A percentile compares a stretch with the other conserved stretches of the same genome.
Evolutionary conservation across 2,888 invertebrate species (phyloP).

Genomic region (Meiosimyza platycephala): DNA sequence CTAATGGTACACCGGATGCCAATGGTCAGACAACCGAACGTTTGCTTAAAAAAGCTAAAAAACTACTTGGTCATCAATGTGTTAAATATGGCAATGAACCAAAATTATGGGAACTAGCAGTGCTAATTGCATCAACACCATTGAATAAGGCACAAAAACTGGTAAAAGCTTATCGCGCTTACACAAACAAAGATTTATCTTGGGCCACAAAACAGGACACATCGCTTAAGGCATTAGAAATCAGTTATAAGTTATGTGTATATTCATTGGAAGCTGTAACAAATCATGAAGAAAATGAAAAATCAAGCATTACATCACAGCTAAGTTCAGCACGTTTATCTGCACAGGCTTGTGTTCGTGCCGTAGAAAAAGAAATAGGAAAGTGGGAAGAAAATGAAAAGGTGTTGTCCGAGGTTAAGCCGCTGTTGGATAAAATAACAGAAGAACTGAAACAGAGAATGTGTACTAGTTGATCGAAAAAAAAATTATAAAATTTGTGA

Average conservation of each 20-base stretch:
- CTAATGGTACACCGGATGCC: slow-evolving; percentile 74
- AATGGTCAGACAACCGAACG: slow-evolving; percentile 69
- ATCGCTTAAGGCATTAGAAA: slow-evolving; percentile 73
- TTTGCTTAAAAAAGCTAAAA: slow-evolving; percentile 60
- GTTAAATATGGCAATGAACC: slow-evolving; percentile 74
- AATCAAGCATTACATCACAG: slow-evolving; percentile 70
- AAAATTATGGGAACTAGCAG: slow-evolving; percentile 85
- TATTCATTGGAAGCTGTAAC: slow-evolving; percentile 70
- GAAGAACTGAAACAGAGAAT: slow-evolving; percentile 54
- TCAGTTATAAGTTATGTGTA: slow-evolving; percentile 73
- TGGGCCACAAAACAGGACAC: slow-evolving; percentile 73
- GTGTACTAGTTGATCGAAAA: slow-evolving; percentile 40
- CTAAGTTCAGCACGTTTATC: slow-evolving; percentile 73
- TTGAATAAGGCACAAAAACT: slow-evolving; percentile 77
- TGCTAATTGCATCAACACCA: slow-evolving; percentile 73
- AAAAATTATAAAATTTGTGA: not conserved
- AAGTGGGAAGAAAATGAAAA: slow-evolving; percentile 68
- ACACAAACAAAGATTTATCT: slow-evolving; percentile 72
- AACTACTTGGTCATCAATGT: slow-evolving; percentile 63
- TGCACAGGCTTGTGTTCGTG: slow-evolving; percentile 71
- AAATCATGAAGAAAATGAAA: slow-evolving; percentile 68
- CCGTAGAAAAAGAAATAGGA: slow-evolving; percentile 66
- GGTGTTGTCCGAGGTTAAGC: slow-evolving; percentile 67
- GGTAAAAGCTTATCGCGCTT: slow-evolving; percentile 81
- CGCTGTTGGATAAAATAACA: slow-evolving; percentile 47